A percentile compares a stretch with the other conserved stretches of the same genome.
Evolutionary conservation across 1,140 invertebrate species (phyloP).

Genomic region (Drosophila asahinai): DNA sequence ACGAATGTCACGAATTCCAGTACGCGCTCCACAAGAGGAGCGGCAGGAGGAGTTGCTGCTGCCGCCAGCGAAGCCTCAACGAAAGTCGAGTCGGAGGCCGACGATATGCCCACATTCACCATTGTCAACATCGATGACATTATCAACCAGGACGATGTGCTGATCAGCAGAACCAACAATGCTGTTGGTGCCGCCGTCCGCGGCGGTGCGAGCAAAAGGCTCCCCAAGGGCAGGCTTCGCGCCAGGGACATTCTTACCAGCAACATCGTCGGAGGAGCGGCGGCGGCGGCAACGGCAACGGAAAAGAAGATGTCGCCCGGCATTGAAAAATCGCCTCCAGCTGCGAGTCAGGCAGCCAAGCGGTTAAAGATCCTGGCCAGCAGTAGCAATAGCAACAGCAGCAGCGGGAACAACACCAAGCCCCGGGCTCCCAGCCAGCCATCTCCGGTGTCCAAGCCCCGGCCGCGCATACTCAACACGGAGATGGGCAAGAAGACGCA

Average conservation of each 20-base stretch:
- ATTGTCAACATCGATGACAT: conserved; percentile 84
- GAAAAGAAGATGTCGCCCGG: conserved; percentile 10
- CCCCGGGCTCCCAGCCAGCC: not conserved
- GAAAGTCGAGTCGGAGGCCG: conserved; percentile 14
- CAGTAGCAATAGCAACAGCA: conserved; percentile 6
- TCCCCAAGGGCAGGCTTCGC: conserved; percentile 11
- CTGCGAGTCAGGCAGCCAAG: conserved; percentile 3
- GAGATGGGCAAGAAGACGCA: conserved; percentile 74
- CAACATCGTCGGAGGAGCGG: not conserved
- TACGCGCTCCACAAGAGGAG: conserved; percentile 1
- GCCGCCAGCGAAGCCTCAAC: not conserved
- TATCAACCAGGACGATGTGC: conserved; percentile 82
- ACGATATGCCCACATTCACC: conserved; percentile 80
- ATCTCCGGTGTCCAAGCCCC: conserved; percentile 47
- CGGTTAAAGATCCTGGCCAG: conserved; percentile 25
- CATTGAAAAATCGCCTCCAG: not conserved
- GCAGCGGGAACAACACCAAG: conserved; percentile 9
- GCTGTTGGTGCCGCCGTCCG: not conserved
- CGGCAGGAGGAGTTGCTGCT: not conserved
- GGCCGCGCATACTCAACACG: conserved; percentile 79
- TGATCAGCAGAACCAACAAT: conserved; percentile 62
- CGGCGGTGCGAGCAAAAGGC: conserved; percentile 5
- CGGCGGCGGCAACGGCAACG: not conserved
- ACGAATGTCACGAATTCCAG: conserved; percentile 3
- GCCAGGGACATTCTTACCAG: conserved; percentile 9